Percentiles rank a stretch among this genome's conserved stretches.
These are phyloP conservation scores for Drosophila funebris DNA, from an alignment of 1,140 invertebrate genomes.

Conservation along the genomic window DNA sequence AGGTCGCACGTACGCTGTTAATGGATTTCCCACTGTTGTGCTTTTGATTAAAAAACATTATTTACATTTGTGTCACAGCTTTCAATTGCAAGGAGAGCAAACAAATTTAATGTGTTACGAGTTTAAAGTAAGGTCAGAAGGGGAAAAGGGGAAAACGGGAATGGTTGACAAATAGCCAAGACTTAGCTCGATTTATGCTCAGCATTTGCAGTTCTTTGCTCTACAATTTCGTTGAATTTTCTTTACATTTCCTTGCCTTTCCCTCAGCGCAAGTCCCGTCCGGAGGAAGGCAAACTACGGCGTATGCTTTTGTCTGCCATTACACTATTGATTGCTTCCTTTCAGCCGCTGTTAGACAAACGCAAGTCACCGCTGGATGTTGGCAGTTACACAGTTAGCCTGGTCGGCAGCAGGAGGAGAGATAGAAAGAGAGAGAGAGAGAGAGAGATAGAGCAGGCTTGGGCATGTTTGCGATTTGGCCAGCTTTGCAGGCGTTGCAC, in stretches of 20 bases:
- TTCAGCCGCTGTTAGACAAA: constrained; percentile 68
- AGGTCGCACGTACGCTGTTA: constrained; percentile 67
- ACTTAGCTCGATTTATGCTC: not conserved
- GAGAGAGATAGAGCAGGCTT: no score
- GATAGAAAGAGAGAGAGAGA: not conserved
- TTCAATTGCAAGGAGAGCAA: not conserved
- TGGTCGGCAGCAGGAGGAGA: no score
- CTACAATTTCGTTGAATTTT: not conserved
- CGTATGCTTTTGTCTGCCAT: constrained; percentile 73
- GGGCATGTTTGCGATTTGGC: constrained; percentile 35
- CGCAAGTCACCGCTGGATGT: constrained; percentile 33
- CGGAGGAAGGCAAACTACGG: constrained; percentile 34
- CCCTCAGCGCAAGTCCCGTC: not conserved
- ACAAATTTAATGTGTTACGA: constrained; percentile 29
- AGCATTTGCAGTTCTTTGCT: not conserved
- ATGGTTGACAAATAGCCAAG: not conserved
- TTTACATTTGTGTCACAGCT: constrained; percentile 66
- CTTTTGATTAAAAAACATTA: constrained; percentile 77
- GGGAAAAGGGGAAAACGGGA: not conserved
- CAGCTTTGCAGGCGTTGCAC: constrained; percentile 24
- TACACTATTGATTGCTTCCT: constrained; percentile 80
- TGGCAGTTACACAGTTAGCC: not conserved
- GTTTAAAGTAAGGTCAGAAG: constrained; percentile 23
- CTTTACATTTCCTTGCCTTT: constrained; percentile 13
- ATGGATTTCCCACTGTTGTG: constrained; percentile 67